A percentile compares a stretch with the other conserved stretches of the same genome.
These are phyloP conservation scores for Achatina immaculata DNA, from an alignment of 1,140 invertebrate species.

Conservation along the genomic window DNA sequence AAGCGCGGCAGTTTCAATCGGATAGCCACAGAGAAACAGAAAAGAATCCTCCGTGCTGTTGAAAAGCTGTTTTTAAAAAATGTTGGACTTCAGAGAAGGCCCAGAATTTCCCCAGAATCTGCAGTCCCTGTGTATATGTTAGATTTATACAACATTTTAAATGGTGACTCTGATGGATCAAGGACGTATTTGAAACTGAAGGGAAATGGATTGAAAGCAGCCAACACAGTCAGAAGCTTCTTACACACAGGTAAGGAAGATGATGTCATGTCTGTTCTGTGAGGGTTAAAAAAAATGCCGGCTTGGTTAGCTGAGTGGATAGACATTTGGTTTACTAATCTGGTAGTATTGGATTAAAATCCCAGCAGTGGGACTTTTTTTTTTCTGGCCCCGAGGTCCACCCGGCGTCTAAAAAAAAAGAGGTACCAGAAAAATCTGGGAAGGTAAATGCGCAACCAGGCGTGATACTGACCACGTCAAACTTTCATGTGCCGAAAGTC, in stretches of 20 bases:
- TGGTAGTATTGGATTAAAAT: too few relatives aligned
- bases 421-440: too few relatives aligned
- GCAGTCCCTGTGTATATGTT: slow-evolving; percentile 84
- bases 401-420: too few relatives aligned
- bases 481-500: too few relatives aligned
- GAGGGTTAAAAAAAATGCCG: too few relatives aligned
- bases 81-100: slow-evolving; percentile 80
- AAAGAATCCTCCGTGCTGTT: slow-evolving; percentile 70
- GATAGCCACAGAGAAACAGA: neutral
- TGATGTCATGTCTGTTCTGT: too few relatives aligned
- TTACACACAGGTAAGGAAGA: slow-evolving; percentile 84
- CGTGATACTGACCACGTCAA: too few relatives aligned
- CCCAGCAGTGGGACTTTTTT: too few relatives aligned
- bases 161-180: slow-evolving; percentile 14
- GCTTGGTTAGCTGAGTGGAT: too few relatives aligned
- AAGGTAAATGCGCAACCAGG: too few relatives aligned
- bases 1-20: neutral
- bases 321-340: too few relatives aligned
- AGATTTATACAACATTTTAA: slow-evolving; percentile 77
- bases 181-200: slow-evolving; percentile 42
- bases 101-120: slow-evolving; percentile 73
- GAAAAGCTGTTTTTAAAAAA: slow-evolving; percentile 81
- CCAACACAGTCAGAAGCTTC: slow-evolving; percentile 90
- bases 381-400: too few relatives aligned
- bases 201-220: slow-evolving; percentile 72